phyloP scores from a whole-genome alignment of 2,888 invertebrate genomes.

The Cryptus viduatorius region DNA sequence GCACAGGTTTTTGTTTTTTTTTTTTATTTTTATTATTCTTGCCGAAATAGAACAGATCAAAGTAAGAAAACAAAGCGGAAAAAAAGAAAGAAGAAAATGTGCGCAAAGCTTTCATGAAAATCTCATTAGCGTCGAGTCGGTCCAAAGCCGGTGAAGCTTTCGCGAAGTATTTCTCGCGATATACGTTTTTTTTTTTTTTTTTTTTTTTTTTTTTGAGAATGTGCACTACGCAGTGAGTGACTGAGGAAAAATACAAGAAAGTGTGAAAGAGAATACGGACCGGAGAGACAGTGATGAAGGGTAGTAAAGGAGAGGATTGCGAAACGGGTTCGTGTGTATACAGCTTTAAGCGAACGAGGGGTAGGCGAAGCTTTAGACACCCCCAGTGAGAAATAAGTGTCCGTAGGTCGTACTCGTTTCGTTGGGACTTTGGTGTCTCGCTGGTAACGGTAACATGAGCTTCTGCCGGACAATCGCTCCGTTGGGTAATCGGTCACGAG shows the following conservation, averaged over 20 bases:
- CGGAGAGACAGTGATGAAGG: conserved; percentile 7
- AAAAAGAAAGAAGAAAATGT: neutral
- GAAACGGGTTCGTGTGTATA: neutral
- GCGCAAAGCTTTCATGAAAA: neutral
- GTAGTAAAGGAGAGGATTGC: conserved; percentile 23
- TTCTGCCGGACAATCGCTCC: conserved; percentile 15
- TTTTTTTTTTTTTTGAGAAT: neutral
- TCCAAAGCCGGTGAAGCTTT: neutral
- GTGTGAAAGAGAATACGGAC: neutral
- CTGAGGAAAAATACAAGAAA: conserved; percentile 11
- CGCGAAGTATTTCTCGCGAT: neutral
- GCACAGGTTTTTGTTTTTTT: neutral
- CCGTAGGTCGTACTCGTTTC: conserved; percentile 7
- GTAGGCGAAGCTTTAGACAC: conserved; percentile 24
- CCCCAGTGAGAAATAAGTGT: conserved; percentile 35
- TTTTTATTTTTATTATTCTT: neutral
- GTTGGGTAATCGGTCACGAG: conserved; percentile 50
- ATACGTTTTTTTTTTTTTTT: neutral
- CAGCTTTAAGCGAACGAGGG: conserved; percentile 13
- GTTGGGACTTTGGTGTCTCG: conserved; percentile 8
- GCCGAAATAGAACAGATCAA: neutral
- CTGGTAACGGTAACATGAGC: conserved; percentile 12
- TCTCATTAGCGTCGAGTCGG: conserved; percentile 11
- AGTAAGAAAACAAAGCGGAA: neutral
- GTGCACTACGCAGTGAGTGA: neutral